Evolutionary conservation across 2,888 invertebrate species (phyloP), one percentile per base, ranked within the genome.

Genomic region (Chalcosyrphus nemorum): DNA sequence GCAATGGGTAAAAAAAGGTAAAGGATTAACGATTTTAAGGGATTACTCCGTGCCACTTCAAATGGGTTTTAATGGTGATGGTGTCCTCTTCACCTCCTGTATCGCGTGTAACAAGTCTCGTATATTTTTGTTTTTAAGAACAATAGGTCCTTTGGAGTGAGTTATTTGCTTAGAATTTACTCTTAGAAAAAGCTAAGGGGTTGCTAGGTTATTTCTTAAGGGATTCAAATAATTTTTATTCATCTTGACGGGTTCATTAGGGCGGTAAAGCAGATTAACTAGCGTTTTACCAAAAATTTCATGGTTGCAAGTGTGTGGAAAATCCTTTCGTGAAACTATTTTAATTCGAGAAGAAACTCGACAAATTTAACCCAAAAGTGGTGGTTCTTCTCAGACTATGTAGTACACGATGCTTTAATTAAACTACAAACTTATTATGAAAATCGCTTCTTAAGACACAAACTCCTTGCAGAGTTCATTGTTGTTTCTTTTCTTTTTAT

Each of bases 1-100:
- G 76, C 54, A 76, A 77, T 76, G 61, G 71, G 75, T n/a, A n/a
- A n/a, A n/a, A 82, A 86, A 77, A 81, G 85, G 86, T 75, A 86
- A 78, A 56, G 86, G 86, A 86, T 86, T 86, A 86, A 86, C 86
- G 86, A 86, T 86, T 86, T 86, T 82, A 82, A 86, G 38, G 71
- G 86, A 86, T 86, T 86, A 86, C 63, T 61, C 45, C 56, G 17
- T 80, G 74, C 56, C 68, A 68, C 32, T 65, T 54, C 43, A 52
- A 61, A 71, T 71, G 50, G 35, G 27, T 57, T 63, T 24, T 32
- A n/a, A 38, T 27, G 50, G 38, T 50, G 27, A 11, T 32, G 27
- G 15, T 41, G 63, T 29, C 17, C 27, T 52, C 13, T 27, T n/a
- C 43, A 32, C 54, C n/a, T 15, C 13, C n/a, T 21, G 11, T 13